phyloP scores from a whole-genome alignment of 2,888 invertebrate species.

The Aricia artaxerxes region DNA sequence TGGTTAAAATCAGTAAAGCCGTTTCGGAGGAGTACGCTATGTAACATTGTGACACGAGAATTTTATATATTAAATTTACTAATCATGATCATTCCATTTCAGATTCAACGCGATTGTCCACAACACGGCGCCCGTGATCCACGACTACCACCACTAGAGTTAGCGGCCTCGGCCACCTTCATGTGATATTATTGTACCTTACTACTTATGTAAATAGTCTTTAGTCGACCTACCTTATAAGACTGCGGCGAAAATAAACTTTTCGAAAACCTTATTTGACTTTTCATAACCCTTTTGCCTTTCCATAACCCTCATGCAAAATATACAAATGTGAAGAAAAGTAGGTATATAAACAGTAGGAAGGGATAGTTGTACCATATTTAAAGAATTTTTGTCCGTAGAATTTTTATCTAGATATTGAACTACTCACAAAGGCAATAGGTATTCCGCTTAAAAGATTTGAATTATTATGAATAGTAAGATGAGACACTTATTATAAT shows the following conservation, averaged over 20 bases:
- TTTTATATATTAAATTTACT: background rate
- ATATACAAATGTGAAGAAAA: background rate
- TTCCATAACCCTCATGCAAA: background rate
- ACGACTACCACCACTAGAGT: conserved; percentile 65
- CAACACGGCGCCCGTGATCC: conserved; percentile 73
- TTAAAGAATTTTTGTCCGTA: no score
- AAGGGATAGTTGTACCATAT: no score
- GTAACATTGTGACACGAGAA: no score
- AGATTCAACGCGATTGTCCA: conserved; percentile 79
- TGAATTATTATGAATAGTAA: no score
- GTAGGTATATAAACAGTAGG: no score
- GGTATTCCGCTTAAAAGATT: no score
- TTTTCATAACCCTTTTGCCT: background rate
- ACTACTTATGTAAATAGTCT: conserved; percentile 71
- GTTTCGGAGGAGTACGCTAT: no score
- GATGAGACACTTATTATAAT: no score
- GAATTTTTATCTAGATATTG: no score
- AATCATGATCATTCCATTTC: conserved; percentile 45
- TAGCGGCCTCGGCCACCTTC: conserved; percentile 54
- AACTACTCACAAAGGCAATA: no score
- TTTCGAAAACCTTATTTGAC: conserved; percentile 51
- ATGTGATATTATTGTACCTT: conserved; percentile 76
- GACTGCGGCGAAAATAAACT: conserved; percentile 80
- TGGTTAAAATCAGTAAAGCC: no score
- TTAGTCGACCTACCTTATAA: conserved; percentile 72